phyloP scores from a whole-genome alignment of 2,797 vertebrate species.

The Heterohyrax brucei region DNA sequence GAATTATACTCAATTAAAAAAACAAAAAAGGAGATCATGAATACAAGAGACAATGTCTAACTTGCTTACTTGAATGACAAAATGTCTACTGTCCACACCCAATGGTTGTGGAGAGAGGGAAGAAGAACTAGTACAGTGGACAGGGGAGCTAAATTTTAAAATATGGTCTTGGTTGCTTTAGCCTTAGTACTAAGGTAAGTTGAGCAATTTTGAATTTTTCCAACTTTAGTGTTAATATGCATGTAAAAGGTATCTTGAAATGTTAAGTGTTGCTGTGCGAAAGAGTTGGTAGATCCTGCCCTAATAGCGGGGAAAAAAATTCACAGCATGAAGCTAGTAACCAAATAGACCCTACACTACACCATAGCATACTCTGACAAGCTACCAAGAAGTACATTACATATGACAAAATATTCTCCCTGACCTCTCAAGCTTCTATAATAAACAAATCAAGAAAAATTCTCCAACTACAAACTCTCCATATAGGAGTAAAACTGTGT shows the following conservation, averaged over 20 bases:
- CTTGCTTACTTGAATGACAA: not conserved
- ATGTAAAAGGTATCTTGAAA: not conserved
- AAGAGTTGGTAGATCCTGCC: not conserved
- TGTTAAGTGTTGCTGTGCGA: not conserved
- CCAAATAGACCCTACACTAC: not conserved
- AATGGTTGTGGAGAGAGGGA: not conserved
- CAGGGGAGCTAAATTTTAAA: not conserved
- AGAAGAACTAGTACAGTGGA: not conserved
- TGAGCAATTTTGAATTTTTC: conserved; percentile 16
- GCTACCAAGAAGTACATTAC: not conserved
- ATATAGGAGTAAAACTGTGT: not conserved
- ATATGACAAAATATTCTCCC: conserved; percentile 35
- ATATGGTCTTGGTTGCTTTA: not conserved
- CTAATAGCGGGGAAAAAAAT: not conserved
- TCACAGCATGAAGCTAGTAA: not conserved
- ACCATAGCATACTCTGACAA: not conserved
- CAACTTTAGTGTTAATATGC: not conserved
- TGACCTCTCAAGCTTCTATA: conserved; percentile 6
- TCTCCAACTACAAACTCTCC: conserved; percentile 25
- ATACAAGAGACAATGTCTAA: conserved; percentile 17
- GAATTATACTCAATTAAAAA: conserved; percentile 38
- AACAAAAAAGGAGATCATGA: not conserved
- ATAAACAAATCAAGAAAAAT: conserved; percentile 44
- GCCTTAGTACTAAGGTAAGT: not conserved
- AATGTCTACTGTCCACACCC: not conserved